phyloP scores from a whole-genome alignment of 1,140 invertebrate genomes.

The Drosophila bipectinata region DNA sequence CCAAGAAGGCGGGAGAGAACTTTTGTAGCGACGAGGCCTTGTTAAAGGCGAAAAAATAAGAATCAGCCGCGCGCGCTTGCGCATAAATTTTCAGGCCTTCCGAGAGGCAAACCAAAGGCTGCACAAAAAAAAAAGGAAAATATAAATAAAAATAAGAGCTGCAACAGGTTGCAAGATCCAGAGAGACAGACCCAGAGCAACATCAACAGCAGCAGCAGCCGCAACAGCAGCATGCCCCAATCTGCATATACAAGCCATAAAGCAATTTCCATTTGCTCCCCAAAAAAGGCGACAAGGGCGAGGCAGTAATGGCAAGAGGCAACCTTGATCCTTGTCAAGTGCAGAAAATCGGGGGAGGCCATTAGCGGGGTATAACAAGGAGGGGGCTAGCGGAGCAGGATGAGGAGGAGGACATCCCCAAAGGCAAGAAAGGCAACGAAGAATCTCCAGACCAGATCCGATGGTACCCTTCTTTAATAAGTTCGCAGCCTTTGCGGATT shows the following conservation, averaged over 20 bases:
- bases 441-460: conserved; percentile 11
- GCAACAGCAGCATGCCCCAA: conserved; percentile 54
- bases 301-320: conserved; percentile 38
- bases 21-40: conserved; percentile 52
- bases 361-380: background rate
- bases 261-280: conserved; percentile 80
- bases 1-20: conserved; percentile 21
- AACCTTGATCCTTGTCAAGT: conserved; percentile 83
- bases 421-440: conserved; percentile 14
- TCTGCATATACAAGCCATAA: conserved; percentile 83
- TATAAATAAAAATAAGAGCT: conserved; percentile 56
- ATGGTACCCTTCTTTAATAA: conserved; percentile 61
- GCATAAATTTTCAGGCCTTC: conserved; percentile 71
- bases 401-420: conserved; percentile 9
- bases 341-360: conserved; percentile 54
- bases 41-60: conserved; percentile 83
- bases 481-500: conserved; percentile 69
- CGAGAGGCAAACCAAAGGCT: conserved; percentile 18
- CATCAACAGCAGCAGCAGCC: conserved; percentile 30
- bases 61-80: conserved; percentile 78
- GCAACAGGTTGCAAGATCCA: conserved; percentile 48
- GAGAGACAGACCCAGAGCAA: background rate
- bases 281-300: conserved; percentile 60
- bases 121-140: conserved; percentile 57
- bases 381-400: too few relatives aligned